phyloP scores from a whole-genome alignment of 2,113 vertebrate species.

The Corvus moneduloides region DNA sequence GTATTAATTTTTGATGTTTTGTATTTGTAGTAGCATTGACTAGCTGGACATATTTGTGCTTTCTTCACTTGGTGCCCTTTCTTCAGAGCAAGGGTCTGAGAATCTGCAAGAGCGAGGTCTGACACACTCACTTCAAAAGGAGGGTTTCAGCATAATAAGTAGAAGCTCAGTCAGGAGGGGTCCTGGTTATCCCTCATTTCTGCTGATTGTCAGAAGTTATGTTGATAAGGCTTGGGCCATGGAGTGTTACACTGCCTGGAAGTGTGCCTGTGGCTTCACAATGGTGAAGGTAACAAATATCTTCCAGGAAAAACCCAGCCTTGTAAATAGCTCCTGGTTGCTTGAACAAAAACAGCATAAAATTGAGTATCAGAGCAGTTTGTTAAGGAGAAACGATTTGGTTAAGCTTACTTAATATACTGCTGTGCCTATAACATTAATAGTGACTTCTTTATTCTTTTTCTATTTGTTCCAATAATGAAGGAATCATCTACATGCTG shows the following conservation, averaged over 20 bases:
- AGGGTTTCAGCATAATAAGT: not conserved
- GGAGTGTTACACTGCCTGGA: not conserved
- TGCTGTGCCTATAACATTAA: not conserved
- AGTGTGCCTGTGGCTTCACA: not conserved
- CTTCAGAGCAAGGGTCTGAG: not conserved
- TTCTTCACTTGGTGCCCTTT: not conserved
- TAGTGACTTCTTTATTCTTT: not conserved
- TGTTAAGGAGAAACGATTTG: not conserved
- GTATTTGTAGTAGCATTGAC: not conserved
- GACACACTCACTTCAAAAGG: not conserved
- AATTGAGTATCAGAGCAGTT: not conserved
- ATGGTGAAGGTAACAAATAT: not conserved
- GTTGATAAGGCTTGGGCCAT: not conserved
- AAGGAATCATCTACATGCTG: constrained; percentile 85
- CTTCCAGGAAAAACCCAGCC: not conserved
- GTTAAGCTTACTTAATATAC: not conserved
- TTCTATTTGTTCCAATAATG: not conserved
- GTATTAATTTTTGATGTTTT: not conserved
- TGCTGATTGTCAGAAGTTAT: not conserved
- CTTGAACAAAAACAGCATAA: not conserved
- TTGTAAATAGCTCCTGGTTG: not conserved
- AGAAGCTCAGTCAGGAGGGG: not conserved
- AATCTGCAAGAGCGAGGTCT: not conserved
- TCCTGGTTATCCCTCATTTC: not conserved
- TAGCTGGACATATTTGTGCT: not conserved